Percentiles rank a stretch among this genome's conserved stretches.
Evolutionary conservation across 2,113 vertebrate species (phyloP).

Genomic region (Nesoenas mayeri): DNA sequence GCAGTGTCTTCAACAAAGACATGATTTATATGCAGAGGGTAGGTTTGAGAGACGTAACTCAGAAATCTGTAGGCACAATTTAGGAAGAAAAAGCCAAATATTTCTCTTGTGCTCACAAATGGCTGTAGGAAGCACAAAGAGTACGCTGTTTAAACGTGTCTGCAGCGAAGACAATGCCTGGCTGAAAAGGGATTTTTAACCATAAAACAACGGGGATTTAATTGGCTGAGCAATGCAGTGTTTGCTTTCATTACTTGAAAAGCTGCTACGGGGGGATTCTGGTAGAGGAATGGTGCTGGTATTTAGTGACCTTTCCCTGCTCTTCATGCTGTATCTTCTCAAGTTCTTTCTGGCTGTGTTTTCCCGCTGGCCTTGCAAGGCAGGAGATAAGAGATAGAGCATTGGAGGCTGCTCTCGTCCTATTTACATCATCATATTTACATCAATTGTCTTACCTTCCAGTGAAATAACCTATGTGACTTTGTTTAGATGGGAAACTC

Average conservation of each 20-base stretch:
- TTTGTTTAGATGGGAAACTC: not conserved
- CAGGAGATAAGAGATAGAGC: not conserved
- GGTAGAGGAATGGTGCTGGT: not conserved
- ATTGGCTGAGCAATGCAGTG: not conserved
- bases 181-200: not conserved
- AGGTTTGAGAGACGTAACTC: not conserved
- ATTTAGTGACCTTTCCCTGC: not conserved
- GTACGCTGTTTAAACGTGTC: not conserved
- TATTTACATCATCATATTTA: not conserved
- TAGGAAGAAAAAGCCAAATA: conserved; percentile 36
- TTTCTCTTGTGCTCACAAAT: conserved; percentile 17
- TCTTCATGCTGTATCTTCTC: not conserved
- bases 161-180: conserved; percentile 1
- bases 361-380: not conserved
- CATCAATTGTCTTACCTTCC: not conserved
- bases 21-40: not conserved
- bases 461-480: not conserved
- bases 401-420: not conserved
- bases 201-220: not conserved
- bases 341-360: not conserved
- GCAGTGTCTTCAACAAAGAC: not conserved
- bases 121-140: conserved; percentile 37
- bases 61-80: not conserved
- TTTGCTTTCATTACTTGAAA: not conserved
- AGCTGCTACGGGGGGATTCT: not conserved